Percentiles rank a stretch among this genome's conserved stretches.
These are phyloP conservation scores for Zosterops hypoxanthus DNA, from an alignment of 2,113 vertebrate species.

Conservation along the genomic window DNA sequence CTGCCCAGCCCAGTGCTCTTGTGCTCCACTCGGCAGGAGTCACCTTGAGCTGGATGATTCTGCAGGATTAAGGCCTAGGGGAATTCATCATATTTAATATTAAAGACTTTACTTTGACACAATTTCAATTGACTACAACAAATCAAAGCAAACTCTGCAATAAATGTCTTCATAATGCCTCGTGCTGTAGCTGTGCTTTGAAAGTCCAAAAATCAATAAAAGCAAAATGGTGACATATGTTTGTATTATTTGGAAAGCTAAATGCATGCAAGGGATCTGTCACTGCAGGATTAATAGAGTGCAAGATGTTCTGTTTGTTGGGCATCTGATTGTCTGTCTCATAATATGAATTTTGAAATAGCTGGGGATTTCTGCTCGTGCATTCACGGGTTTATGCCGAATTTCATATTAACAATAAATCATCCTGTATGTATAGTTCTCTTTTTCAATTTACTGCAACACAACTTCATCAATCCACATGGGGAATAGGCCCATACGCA, in stretches of 20 bases:
- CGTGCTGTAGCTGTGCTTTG: constrained; percentile 67
- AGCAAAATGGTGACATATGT: constrained; percentile 75
- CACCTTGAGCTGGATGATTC: constrained; percentile 49
- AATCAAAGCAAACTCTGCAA: constrained; percentile 76
- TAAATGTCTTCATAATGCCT: constrained; percentile 77
- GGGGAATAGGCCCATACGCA: not conserved
- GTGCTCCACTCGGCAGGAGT: not conserved
- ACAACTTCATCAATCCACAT: constrained; percentile 54
- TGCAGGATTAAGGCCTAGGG: constrained; percentile 13
- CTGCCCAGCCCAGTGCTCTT: not conserved
- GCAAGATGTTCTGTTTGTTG: constrained; percentile 70
- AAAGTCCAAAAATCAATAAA: constrained; percentile 78
- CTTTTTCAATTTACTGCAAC: constrained; percentile 70
- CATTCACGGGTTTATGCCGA: constrained; percentile 64
- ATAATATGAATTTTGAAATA: constrained; percentile 74
- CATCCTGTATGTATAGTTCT: constrained; percentile 61
- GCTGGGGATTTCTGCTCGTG: constrained; percentile 66
- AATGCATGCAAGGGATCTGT: constrained; percentile 72
- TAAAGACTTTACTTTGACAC: constrained; percentile 73
- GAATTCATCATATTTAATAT: constrained; percentile 76
- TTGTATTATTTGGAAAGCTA: constrained; percentile 76
- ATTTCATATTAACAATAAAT: constrained; percentile 74
- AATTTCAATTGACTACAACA: constrained; percentile 76
- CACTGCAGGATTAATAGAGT: constrained; percentile 72
- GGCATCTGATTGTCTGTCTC: constrained; percentile 73